Evolutionary conservation across 2,113 vertebrate genomes (phyloP), one percentile per base, ranked within the genome.

Genomic region (Zingel zingel): DNA sequence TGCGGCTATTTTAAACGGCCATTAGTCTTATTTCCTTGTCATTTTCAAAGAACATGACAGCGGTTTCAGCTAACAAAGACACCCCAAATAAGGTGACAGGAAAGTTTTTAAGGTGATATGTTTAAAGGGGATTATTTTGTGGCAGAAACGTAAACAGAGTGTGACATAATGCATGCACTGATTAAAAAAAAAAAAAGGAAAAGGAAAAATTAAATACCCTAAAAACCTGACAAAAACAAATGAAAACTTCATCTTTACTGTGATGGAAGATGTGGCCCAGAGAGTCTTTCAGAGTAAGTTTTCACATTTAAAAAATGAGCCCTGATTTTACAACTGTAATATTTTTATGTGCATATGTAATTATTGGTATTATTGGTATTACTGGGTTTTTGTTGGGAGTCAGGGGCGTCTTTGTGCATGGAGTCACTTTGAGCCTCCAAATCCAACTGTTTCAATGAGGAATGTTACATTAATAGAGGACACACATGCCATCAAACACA

Each of bases 371-470:
- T n/a, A n/a, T n/a, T 19, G 36, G 48, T 39, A 15, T 67, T 79
- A 30, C 30, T 18, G 48, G 63, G 27, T 48, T 62, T 74, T 43
- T 76, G 53, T 68, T 51, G 51, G 59, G 74, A 53, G 62, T 59
- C 19, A 2, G 58, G 11, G n/a, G 63, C 6, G n/a, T 50, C 66
- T 83, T 36, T 45, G 80, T 58, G 76, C 59, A 10, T 5, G 19
- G 69, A 79, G 74, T 72, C 78, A 13, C 54, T 25, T 13, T 80
- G 61, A 89, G 79, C 85, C 73, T 12, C 14, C 30, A 79, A 70
- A 85, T 83, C 76, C 83, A n/a, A 54, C 36, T n/a, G 65, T 87
- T 87, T 77, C 48, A 84, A 12, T 18, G 27, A 65, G 51, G 73
- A 74, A 56, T 18, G 65, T 63, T 0, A 16, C 51, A 51, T 27